These are phyloP conservation scores for Trinectes maculatus DNA, from an alignment of 2,113 vertebrate genomes.

Conservation along the genomic window DNA sequence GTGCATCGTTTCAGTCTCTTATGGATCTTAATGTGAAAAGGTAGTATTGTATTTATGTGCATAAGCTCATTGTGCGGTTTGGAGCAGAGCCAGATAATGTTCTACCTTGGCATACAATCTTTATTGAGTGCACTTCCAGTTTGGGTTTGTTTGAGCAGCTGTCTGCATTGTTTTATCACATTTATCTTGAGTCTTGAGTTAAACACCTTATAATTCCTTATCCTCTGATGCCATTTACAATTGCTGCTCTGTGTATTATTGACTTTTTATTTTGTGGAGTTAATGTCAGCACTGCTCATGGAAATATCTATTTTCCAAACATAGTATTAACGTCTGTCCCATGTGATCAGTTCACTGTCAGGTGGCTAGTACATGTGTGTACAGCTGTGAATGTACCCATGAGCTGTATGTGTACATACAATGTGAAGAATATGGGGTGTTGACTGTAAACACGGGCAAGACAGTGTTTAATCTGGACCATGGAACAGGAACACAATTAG, in stretches of 20 bases:
- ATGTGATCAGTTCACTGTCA: too few relatives aligned
- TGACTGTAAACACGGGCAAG: not conserved
- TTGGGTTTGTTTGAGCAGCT: conserved; percentile 3
- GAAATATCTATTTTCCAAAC: too few relatives aligned
- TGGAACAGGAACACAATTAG: not conserved
- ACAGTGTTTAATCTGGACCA: conserved; percentile 10
- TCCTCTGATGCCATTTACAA: too few relatives aligned
- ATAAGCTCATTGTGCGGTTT: too few relatives aligned
- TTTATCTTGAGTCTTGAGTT: not conserved
- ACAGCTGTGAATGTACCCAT: not conserved
- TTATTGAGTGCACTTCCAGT: not conserved
- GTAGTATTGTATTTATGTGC: too few relatives aligned
- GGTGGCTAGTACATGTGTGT: too few relatives aligned
- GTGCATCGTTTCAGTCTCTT: too few relatives aligned
- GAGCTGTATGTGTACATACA: not conserved
- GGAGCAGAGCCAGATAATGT: not conserved
- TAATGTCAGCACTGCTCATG: too few relatives aligned
- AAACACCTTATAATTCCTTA: conserved; percentile 5
- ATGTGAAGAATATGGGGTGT: conserved; percentile 2
- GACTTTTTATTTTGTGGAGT: too few relatives aligned
- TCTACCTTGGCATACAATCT: not conserved
- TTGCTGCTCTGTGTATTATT: too few relatives aligned
- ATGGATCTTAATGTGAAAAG: too few relatives aligned
- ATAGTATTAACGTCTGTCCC: too few relatives aligned
- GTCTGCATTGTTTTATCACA: not conserved